A percentile compares a stretch with the other conserved stretches of the same genome.
Conservation (phyloP, 1,140 invertebrate species). For the Zaprionus africanus region DNA sequence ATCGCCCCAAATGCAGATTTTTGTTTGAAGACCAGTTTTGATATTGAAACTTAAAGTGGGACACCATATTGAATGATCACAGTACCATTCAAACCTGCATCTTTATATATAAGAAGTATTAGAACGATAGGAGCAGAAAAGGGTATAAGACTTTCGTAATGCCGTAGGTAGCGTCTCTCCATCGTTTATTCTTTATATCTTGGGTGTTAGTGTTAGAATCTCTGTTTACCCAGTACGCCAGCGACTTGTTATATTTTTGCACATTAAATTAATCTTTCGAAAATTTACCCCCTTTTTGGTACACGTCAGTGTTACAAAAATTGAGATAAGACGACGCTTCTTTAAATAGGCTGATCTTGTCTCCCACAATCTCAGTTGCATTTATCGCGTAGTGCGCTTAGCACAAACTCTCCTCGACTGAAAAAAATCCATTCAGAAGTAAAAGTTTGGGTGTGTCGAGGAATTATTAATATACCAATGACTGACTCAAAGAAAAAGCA, state of each 20-base stretch:
- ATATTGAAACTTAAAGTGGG: too few species aligned
- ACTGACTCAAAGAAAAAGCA: background rate
- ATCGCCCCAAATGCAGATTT: too few species aligned
- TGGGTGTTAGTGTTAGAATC: background rate
- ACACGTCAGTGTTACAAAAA: constrained; percentile 30
- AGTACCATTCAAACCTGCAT: too few species aligned
- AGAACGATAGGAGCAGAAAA: too few species aligned
- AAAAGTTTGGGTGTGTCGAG: background rate
- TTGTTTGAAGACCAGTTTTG: too few species aligned
- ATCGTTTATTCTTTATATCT: background rate
- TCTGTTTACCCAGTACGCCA: background rate
- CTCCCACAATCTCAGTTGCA: background rate
- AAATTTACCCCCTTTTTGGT: constrained; percentile 7
- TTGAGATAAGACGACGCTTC: background rate
- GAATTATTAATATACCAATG: background rate
- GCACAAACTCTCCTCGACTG: background rate
- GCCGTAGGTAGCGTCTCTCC: too few species aligned
- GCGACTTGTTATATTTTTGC: constrained; percentile 3
- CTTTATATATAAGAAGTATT: too few species aligned
- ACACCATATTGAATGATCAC: too few species aligned
- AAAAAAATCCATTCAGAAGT: background rate
- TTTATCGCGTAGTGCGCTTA: background rate
- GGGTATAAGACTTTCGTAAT: too few species aligned
- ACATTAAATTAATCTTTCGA: constrained; percentile 13
- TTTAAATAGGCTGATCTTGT: constrained; percentile 10